These are phyloP conservation scores for Bathynomus jamesi DNA, from an alignment of 1,140 invertebrate genomes.

Conservation along the genomic window DNA sequence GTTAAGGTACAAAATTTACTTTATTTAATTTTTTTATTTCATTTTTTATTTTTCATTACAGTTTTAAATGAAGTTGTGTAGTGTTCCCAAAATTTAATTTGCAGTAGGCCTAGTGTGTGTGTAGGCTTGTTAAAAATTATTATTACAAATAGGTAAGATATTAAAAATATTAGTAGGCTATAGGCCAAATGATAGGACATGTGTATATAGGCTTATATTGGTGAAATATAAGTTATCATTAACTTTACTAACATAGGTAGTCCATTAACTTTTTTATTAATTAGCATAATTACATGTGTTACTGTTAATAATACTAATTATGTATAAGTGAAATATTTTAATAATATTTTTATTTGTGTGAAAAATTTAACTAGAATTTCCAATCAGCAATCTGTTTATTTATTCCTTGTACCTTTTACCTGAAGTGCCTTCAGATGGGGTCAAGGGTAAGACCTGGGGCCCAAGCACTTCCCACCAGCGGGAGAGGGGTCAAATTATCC, in stretches of 20 bases:
- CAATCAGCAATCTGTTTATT: too few species aligned
- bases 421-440: slow-evolving; percentile 81
- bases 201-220: too few species aligned
- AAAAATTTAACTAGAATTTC: too few species aligned
- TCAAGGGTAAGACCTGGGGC: slow-evolving; percentile 96
- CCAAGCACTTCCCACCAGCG: slow-evolving; percentile 85
- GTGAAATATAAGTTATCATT: too few species aligned
- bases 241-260: too few species aligned
- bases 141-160: neutral
- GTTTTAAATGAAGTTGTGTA: neutral
- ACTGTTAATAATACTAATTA: too few species aligned
- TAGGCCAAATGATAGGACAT: too few species aligned
- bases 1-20: too few species aligned
- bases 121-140: neutral
- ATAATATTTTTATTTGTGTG: too few species aligned
- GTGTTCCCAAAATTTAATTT: neutral
- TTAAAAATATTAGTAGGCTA: too few species aligned
- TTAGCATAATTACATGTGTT: neutral
- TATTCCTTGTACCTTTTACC: slow-evolving; percentile 29
- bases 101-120: neutral
- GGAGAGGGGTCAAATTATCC: slow-evolving; percentile 62
- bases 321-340: too few species aligned
- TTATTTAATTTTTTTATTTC: neutral
- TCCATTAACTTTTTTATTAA: neutral
- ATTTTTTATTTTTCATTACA: neutral